These are phyloP conservation scores for Nymphalis urticae DNA, from an alignment of 2,888 invertebrate species.

Conservation along the genomic window DNA sequence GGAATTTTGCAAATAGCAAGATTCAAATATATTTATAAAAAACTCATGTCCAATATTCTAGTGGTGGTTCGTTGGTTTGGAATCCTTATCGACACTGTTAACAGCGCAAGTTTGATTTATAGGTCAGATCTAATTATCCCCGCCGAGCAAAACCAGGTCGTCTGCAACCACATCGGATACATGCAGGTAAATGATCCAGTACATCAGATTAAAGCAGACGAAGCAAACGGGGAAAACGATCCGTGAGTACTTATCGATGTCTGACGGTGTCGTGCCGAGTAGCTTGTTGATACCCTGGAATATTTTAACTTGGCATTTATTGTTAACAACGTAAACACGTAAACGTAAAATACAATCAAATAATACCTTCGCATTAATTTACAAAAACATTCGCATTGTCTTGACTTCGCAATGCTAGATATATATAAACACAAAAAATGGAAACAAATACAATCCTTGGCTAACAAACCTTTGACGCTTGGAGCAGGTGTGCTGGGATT, in stretches of 20 bases:
- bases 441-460: background rate
- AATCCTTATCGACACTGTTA: slow-evolving; percentile 7
- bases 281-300: slow-evolving; percentile 92
- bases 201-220: slow-evolving; percentile 98
- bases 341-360: slow-evolving; percentile 14
- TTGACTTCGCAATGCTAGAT: slow-evolving; percentile 27
- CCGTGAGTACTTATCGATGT: slow-evolving; percentile 99
- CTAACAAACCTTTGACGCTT: slow-evolving; percentile 57
- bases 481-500: slow-evolving; percentile 82
- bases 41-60: slow-evolving; percentile 35
- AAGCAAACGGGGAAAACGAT: slow-evolving; percentile 99
- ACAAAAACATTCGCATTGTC: slow-evolving; percentile 36
- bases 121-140: slow-evolving; percentile 57
- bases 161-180: slow-evolving; percentile 97
- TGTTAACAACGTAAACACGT: slow-evolving; percentile 38
- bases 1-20: slow-evolving; percentile 37
- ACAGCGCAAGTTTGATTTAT: background rate
- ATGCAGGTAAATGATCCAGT: slow-evolving; percentile 98
- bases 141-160: slow-evolving; percentile 91
- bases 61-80: slow-evolving; percentile 24
- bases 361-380: slow-evolving; percentile 29
- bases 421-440: slow-evolving; percentile 15
- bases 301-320: slow-evolving; percentile 49
- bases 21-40: slow-evolving; percentile 40
- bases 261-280: slow-evolving; percentile 95